phyloP scores from a whole-genome alignment of 2,888 invertebrate species.

The Abrostola tripartita region DNA sequence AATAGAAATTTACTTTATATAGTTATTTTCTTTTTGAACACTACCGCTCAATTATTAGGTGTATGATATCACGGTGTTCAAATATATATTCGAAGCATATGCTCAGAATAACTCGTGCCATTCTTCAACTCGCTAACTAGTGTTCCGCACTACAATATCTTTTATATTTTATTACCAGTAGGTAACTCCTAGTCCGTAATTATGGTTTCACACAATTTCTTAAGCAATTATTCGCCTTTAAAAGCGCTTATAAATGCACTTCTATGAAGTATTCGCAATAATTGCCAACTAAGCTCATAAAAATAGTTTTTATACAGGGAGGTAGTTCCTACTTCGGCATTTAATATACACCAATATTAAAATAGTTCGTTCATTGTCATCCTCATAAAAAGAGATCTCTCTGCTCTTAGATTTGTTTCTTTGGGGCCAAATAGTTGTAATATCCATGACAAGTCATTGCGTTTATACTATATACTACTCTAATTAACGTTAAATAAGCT shows the following conservation, averaged over 20 bases:
- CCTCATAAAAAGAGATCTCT: slow-evolving; percentile 73
- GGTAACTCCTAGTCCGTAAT: slow-evolving; percentile 49
- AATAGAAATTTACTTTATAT: neutral
- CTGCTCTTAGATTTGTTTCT: slow-evolving; percentile 79
- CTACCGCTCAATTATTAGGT: slow-evolving; percentile 9
- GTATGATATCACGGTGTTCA: neutral
- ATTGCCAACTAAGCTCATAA: slow-evolving; percentile 35
- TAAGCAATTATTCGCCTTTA: slow-evolving; percentile 38
- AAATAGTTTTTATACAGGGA: slow-evolving; percentile 42
- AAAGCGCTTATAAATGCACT: slow-evolving; percentile 43
- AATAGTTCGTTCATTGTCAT: slow-evolving; percentile 52
- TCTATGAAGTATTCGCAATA: slow-evolving; percentile 30
- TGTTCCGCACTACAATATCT: slow-evolving; percentile 18
- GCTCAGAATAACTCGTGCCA: neutral
- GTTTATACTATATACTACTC: slow-evolving; percentile 63
- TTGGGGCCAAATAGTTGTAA: slow-evolving; percentile 86
- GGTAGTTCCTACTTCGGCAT: slow-evolving; percentile 71
- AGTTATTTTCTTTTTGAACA: neutral
- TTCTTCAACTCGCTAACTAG: slow-evolving; percentile 18
- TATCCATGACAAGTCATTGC: slow-evolving; percentile 86
- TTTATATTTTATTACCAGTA: slow-evolving; percentile 33
- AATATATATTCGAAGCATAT: neutral
- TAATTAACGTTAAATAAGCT: slow-evolving; percentile 49
- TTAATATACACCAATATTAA: slow-evolving; percentile 61
- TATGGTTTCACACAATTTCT: slow-evolving; percentile 31